A percentile compares a stretch with the other conserved stretches of the same genome.
These are phyloP conservation scores for Hemaris fuciformis DNA, from an alignment of 2,888 invertebrate species.

Conservation along the genomic window DNA sequence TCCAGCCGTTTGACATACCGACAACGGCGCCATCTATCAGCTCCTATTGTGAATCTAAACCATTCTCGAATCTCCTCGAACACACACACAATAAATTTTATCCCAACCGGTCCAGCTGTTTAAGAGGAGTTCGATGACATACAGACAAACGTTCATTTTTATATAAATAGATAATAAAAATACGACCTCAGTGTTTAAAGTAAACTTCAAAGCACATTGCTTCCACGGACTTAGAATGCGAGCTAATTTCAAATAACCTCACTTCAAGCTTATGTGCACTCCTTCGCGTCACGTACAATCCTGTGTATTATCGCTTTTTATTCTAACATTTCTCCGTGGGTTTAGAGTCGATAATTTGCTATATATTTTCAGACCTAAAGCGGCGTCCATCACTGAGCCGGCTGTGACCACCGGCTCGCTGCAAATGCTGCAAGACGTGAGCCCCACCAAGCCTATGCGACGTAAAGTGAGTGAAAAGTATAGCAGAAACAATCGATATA, in stretches of 20 bases:
- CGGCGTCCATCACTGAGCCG: conserved; percentile 66
- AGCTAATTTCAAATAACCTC: neutral
- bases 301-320: neutral
- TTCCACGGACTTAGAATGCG: neutral
- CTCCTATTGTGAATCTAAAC: no score
- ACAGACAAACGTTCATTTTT: no score
- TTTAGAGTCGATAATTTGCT: neutral
- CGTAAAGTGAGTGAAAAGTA: conserved; percentile 71
- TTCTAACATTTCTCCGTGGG: neutral
- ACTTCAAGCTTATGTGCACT: neutral
- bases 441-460: conserved; percentile 71
- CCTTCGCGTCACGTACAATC: neutral
- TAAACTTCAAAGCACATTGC: neutral
- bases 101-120: no score
- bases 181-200: neutral
- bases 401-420: conserved; percentile 62
- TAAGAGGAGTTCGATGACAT: no score
- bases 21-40: no score
- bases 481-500: no score
- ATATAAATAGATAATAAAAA: neutral
- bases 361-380: conserved; percentile 62
- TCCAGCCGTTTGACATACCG: no score
- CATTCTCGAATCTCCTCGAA: no score
- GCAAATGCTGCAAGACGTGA: conserved; percentile 68
- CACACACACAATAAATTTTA: no score